phyloP scores from a whole-genome alignment of 1,140 invertebrate genomes.

The Manduca sexta region DNA sequence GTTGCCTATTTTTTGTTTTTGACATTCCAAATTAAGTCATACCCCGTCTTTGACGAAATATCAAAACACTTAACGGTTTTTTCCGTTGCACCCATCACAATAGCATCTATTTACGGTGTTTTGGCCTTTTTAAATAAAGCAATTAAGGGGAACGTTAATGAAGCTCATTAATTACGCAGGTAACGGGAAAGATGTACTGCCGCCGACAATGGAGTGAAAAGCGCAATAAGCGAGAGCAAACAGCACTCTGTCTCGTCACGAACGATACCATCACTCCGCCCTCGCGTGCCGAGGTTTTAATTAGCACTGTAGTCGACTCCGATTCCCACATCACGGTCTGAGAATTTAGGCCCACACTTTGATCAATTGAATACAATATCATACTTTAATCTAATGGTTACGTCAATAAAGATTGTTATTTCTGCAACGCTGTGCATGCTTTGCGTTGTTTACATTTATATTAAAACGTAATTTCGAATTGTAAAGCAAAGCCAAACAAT shows the following conservation, averaged over 20 bases:
- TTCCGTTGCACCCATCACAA: not conserved
- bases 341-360: conserved; percentile 3
- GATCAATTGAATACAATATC: not conserved
- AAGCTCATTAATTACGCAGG: not conserved
- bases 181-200: not conserved
- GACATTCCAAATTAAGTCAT: not conserved
- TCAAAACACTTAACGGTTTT: not conserved
- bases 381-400: not conserved
- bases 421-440: too few species aligned
- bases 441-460: too few species aligned
- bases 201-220: conserved; percentile 16
- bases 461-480: too few species aligned
- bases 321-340: conserved; percentile 3
- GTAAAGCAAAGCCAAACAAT: too few species aligned
- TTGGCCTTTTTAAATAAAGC: too few species aligned
- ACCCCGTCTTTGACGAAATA: too few species aligned
- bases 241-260: conserved; percentile 9
- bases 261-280: conserved; percentile 5
- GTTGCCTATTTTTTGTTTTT: too few species aligned
- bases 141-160: not conserved
- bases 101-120: too few species aligned
- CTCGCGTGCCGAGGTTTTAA: conserved; percentile 34
- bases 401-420: too few species aligned
- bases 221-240: conserved; percentile 19
- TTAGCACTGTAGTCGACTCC: conserved; percentile 24